Percentiles rank a stretch among this genome's conserved stretches.
phyloP scores from a whole-genome alignment of 1,140 invertebrate genomes.

The Drosophila rhopaloa region DNA sequence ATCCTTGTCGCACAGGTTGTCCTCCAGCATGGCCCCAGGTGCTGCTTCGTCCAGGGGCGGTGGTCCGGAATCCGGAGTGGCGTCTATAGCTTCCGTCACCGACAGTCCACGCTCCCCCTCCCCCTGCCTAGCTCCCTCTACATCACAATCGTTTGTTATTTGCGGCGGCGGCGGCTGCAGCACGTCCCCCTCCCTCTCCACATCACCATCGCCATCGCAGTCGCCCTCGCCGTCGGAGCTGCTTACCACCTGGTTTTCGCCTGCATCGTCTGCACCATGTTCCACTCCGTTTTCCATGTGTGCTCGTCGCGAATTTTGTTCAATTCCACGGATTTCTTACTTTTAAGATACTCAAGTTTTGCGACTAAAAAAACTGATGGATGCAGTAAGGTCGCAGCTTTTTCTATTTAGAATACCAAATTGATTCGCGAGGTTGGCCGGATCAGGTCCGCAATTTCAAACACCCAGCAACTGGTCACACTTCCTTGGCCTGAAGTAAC shows the following conservation, averaged over 20 bases:
- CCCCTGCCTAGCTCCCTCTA: conserved; percentile 20
- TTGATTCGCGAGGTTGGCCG: background rate
- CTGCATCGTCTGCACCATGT: conserved; percentile 61
- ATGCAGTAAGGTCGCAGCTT: conserved; percentile 11
- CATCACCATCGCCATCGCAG: conserved; percentile 35
- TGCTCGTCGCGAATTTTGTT: conserved; percentile 34
- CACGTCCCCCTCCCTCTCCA: conserved; percentile 46
- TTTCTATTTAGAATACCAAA: conserved; percentile 9
- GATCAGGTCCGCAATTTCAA: background rate
- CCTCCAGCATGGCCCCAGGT: conserved; percentile 43
- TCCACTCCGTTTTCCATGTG: conserved; percentile 77
- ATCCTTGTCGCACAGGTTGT: conserved; percentile 75
- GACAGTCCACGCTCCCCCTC: conserved; percentile 53
- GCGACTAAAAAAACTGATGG: conserved; percentile 8
- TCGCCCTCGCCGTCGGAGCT: conserved; percentile 66
- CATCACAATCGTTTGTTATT: conserved; percentile 70
- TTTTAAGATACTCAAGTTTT: conserved; percentile 15
- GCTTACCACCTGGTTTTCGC: conserved; percentile 69
- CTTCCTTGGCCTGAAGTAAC: background rate
- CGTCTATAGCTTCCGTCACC: conserved; percentile 37
- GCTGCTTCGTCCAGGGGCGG: conserved; percentile 28
- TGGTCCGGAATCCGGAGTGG: conserved; percentile 43
- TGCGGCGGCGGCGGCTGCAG: conserved; percentile 47
- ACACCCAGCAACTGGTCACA: background rate
- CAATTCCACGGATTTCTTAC: conserved; percentile 8